Conservation (phyloP, 1,140 invertebrate genomes). For the Berghia stephanieae region DNA sequence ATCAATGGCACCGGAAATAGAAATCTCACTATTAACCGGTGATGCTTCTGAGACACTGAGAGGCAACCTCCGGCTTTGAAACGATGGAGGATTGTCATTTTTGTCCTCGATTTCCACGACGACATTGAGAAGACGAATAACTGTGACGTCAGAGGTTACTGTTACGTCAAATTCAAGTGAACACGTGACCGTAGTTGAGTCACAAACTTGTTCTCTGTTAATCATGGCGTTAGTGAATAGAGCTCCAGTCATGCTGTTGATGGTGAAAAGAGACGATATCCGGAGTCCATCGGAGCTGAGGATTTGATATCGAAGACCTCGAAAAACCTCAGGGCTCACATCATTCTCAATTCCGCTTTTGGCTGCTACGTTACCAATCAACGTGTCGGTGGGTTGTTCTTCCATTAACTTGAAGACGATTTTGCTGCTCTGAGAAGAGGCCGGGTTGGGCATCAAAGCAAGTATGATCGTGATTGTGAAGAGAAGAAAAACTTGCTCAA, state of each 20-base stretch:
- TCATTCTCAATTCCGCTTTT: slow-evolving; percentile 26
- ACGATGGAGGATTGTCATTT: slow-evolving; percentile 92
- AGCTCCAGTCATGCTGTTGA: slow-evolving; percentile 44
- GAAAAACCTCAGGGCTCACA: background rate
- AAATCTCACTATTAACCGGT: slow-evolving; percentile 73
- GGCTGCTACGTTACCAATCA: slow-evolving; percentile 33
- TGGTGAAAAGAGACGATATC: slow-evolving; percentile 70
- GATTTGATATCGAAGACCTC: slow-evolving; percentile 36
- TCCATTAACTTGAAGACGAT: slow-evolving; percentile 5
- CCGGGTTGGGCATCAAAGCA: too few relatives aligned
- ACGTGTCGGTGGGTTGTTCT: slow-evolving; percentile 17
- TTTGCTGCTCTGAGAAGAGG: background rate
- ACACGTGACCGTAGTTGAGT: slow-evolving; percentile 41
- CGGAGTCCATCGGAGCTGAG: slow-evolving; percentile 28
- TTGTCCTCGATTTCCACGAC: slow-evolving; percentile 73
- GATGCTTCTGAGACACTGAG: slow-evolving; percentile 66
- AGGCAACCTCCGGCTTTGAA: slow-evolving; percentile 64
- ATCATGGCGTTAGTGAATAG: slow-evolving; percentile 48
- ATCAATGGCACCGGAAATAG: slow-evolving; percentile 67
- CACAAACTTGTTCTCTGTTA: slow-evolving; percentile 50
- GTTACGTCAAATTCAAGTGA: slow-evolving; percentile 50
- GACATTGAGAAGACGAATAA: slow-evolving; percentile 49
- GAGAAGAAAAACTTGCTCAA: too few relatives aligned
- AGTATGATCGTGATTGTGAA: too few relatives aligned
- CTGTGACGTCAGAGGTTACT: slow-evolving; percentile 34